Evolutionary conservation across 2,797 vertebrate genomes (phyloP).

Genomic region (Oophaga sylvatica): DNA sequence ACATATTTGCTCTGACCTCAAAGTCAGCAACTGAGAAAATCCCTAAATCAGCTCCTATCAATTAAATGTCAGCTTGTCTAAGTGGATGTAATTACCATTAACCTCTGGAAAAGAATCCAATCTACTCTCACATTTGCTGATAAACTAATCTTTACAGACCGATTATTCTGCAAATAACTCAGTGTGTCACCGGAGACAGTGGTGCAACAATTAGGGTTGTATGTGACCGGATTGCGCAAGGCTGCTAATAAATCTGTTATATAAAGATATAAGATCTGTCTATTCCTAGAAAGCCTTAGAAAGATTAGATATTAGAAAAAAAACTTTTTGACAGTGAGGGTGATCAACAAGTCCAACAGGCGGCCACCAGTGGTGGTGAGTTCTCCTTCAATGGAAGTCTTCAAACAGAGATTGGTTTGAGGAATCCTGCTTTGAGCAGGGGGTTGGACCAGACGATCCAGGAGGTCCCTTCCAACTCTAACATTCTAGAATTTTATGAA

Average conservation of each 20-base stretch:
- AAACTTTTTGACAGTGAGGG: too few relatives aligned
- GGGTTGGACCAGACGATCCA: too few relatives aligned
- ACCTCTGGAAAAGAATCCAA: constrained; percentile 58
- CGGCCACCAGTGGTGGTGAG: too few relatives aligned
- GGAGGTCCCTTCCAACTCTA: too few relatives aligned
- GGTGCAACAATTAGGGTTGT: not conserved
- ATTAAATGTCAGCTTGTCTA: constrained; percentile 57
- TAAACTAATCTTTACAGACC: constrained; percentile 56
- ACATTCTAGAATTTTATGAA: too few relatives aligned
- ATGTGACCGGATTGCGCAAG: not conserved
- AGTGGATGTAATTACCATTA: constrained; percentile 58
- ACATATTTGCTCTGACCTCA: constrained; percentile 60
- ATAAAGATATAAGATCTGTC: not conserved
- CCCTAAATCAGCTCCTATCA: constrained; percentile 53
- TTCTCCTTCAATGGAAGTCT: too few relatives aligned
- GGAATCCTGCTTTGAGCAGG: too few relatives aligned
- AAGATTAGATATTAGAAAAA: too few relatives aligned
- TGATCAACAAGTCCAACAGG: too few relatives aligned
- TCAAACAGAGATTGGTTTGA: too few relatives aligned
- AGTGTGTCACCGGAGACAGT: not conserved
- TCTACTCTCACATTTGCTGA: constrained; percentile 55
- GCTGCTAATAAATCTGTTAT: not conserved
- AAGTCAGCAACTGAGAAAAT: constrained; percentile 58
- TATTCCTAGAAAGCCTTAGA: not conserved
- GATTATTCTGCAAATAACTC: constrained; percentile 53